Evolutionary conservation across 2,113 vertebrate genomes (phyloP).

Genomic region (Hemibagrus wyckioides): DNA sequence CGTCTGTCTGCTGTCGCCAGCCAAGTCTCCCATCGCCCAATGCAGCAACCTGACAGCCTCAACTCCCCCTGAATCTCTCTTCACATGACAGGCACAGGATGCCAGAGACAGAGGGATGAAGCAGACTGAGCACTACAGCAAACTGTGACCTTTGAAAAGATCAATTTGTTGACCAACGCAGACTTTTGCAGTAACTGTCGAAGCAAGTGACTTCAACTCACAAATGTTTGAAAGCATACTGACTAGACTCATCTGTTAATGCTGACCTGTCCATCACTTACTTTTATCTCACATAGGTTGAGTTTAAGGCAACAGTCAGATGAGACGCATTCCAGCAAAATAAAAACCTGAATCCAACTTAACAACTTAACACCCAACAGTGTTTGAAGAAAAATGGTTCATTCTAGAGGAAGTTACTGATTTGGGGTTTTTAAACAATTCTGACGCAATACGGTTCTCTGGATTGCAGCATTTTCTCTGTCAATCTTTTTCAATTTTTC

Average conservation of each 20-base stretch:
- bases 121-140: conserved; percentile 77
- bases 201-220: conserved; percentile 87
- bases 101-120: conserved; percentile 61
- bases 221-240: conserved; percentile 76
- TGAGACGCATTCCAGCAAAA: conserved; percentile 68
- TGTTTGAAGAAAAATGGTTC: background rate
- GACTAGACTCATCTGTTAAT: conserved; percentile 85
- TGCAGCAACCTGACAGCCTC: conserved; percentile 83
- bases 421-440: background rate
- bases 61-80: conserved; percentile 60
- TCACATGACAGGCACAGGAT: conserved; percentile 29
- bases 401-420: background rate
- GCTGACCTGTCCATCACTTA: conserved; percentile 79
- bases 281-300: conserved; percentile 73
- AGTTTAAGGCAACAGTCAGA: conserved; percentile 70
- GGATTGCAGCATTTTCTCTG: background rate
- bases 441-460: background rate
- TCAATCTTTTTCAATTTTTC: background rate
- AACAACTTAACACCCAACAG: background rate
- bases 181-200: conserved; percentile 81
- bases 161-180: conserved; percentile 95
- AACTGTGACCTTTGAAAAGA: conserved; percentile 96
- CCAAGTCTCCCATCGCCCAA: conserved; percentile 76
- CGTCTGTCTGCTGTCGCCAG: conserved; percentile 74
- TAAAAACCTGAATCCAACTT: conserved; percentile 61